These are phyloP conservation scores for human DNA, from an alignment of 2,113 vertebrate genomes.

Conservation along the genomic window DNA sequence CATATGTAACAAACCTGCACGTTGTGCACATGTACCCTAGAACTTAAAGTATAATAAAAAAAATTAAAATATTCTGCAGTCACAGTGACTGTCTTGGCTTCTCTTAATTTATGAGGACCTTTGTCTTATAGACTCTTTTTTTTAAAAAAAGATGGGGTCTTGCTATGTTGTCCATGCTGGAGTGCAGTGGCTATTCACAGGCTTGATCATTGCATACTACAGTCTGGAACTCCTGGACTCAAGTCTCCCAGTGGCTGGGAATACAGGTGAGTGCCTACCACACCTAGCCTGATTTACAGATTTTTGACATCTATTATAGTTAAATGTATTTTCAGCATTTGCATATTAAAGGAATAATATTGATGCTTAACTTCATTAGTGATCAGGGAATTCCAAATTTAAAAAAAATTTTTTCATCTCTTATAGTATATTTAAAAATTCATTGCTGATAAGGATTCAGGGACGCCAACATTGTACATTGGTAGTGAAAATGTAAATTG, in stretches of 20 bases:
- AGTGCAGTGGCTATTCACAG: neutral
- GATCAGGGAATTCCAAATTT: neutral
- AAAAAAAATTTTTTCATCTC: neutral
- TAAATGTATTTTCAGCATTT: neutral
- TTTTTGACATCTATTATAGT: neutral
- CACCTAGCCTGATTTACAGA: neutral
- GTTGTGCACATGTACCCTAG: too few relatives aligned
- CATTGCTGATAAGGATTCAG: too few relatives aligned
- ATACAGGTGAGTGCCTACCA: neutral
- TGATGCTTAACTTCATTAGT: neutral
- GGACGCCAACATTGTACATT: too few relatives aligned
- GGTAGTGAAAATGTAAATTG: too few relatives aligned
- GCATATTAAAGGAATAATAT: neutral
- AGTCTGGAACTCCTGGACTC: neutral
- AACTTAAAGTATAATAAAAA: too few relatives aligned
- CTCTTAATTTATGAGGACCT: neutral
- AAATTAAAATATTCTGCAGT: neutral
- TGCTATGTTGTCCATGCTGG: neutral
- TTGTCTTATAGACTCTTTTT: neutral
- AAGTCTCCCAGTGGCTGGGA: neutral
- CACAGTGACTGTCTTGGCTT: neutral
- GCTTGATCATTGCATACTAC: neutral
- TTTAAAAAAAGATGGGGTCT: neutral
- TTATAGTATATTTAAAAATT: too few relatives aligned
- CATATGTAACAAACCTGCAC: too few relatives aligned